Evolutionary conservation across 2,888 invertebrate genomes (phyloP).

Genomic region (Argyresthia albistria): DNA sequence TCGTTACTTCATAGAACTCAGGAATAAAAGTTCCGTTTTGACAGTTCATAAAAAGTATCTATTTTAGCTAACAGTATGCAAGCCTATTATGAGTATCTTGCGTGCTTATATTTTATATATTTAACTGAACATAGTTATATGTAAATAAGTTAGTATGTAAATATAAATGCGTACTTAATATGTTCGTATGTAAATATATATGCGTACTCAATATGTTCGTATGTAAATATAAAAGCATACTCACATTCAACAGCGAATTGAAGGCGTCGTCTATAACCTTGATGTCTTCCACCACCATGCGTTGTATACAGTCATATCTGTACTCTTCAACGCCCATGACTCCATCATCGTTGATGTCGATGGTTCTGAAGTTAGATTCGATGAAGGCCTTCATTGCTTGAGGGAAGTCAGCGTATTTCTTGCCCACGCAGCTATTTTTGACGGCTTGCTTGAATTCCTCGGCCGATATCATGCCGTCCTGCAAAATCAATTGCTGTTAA

Average conservation of each 20-base stretch:
- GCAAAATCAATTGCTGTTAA: constrained; percentile 19
- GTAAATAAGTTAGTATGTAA: too few species aligned
- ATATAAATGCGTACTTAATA: too few species aligned
- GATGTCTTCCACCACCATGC: constrained; percentile 84
- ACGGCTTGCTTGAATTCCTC: constrained; percentile 88
- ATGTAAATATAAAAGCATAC: constrained; percentile 24
- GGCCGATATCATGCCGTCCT: constrained; percentile 87
- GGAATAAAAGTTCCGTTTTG: too few species aligned
- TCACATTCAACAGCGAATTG: constrained; percentile 82
- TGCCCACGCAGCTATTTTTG: constrained; percentile 84
- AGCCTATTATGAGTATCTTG: too few species aligned
- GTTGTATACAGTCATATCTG: constrained; percentile 85
- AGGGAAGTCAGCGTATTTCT: constrained; percentile 84
- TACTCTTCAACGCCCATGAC: constrained; percentile 85
- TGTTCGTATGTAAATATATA: too few species aligned
- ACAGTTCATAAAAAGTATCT: too few species aligned
- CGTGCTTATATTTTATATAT: too few species aligned
- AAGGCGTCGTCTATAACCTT: constrained; percentile 84
- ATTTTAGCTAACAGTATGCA: too few species aligned
- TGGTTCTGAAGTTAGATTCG: constrained; percentile 86
- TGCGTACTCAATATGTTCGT: too few species aligned
- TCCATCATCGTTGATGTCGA: constrained; percentile 86
- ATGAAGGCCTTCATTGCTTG: constrained; percentile 91
- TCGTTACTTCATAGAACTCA: too few species aligned
- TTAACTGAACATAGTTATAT: too few species aligned